Base-by-base conservation (phyloP, 2,888 invertebrate genomes). In the Amiota communis region DNA sequence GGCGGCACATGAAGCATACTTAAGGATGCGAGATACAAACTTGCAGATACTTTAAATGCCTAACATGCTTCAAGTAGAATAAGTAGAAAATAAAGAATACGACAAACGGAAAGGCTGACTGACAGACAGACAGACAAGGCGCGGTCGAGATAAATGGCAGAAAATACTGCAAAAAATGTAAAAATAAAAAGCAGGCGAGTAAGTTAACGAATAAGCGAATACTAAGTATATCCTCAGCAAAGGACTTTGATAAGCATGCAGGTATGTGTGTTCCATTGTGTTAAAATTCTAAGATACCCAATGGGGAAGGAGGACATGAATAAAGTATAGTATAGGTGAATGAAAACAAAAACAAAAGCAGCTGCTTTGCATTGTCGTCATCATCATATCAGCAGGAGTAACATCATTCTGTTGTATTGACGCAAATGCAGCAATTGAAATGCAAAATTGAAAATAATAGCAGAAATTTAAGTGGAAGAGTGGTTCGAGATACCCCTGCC, bases 401-500 rank as follows among this genome's bases (percentile, higher is more conserved):
- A 46, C 63, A 63, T 23, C 63, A 36, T 23, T n/a, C n/a, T 46
- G 46, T 36, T n/a, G 53, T 46, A 63, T 36, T 63, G 63, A 63
- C 46, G 46, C 46, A 63, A 63, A 63, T 63, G 63, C 63, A 63
- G 46, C 59, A 59, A 59, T 59, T 59, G 17, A 59, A 59, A 59
- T 59, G 59, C 59, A 59, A 59, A 59, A 59, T 59, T 59, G 59
- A 59, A 59, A 17, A 59, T 59, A 59, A 59, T 59, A 59, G 59
- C 15, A 15, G 17, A 59, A 59, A 59, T 59, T 59, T 20, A 59
- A 59, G 20, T 15, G 20, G 20, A 59, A 59, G 59, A 59, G 36
- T 36, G 36, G 36, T 36, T 36, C 36, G 36, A 36, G 36, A 36
- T 36, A 36, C 36, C 8, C 36, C 6, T 3, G 1, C 23, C 3